phyloP scores from a whole-genome alignment of 2,797 vertebrate genomes.

The Brachyalestes nurse region DNA sequence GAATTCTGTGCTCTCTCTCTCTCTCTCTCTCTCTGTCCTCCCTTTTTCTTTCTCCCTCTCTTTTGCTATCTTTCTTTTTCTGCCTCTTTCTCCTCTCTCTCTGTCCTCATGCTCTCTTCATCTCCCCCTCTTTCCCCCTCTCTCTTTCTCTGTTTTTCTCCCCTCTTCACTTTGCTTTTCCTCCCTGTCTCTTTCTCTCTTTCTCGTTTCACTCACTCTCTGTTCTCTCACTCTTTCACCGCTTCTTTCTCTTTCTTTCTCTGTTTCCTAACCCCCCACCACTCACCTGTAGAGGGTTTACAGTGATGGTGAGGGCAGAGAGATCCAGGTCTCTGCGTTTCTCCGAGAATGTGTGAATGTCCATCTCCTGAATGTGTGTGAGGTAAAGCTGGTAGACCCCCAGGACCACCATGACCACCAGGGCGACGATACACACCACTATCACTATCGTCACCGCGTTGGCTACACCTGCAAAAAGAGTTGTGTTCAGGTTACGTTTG shows the following conservation, averaged over 20 bases:
- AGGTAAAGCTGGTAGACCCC: constrained; percentile 87
- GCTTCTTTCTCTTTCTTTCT: not conserved
- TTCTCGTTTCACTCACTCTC: too few species aligned
- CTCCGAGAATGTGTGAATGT: constrained; percentile 78
- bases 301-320: constrained; percentile 90
- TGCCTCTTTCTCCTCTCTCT: too few species aligned
- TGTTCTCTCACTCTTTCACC: too few species aligned
- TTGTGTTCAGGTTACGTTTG: not conserved
- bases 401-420: constrained; percentile 87
- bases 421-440: constrained; percentile 86
- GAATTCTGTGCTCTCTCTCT: too few species aligned
- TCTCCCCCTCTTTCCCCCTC: too few species aligned
- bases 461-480: constrained; percentile 80
- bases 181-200: too few species aligned
- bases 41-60: too few species aligned
- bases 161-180: too few species aligned
- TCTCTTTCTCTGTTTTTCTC: too few species aligned
- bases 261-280: not conserved
- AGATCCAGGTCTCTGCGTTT: constrained; percentile 87
- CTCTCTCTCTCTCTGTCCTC: too few species aligned
- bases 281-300: constrained; percentile 95
- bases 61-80: too few species aligned
- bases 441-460: constrained; percentile 85
- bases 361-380: constrained; percentile 81
- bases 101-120: too few species aligned